Evolutionary conservation across 2,113 vertebrate genomes (phyloP).

Genomic region (Brevimyrus niger): DNA sequence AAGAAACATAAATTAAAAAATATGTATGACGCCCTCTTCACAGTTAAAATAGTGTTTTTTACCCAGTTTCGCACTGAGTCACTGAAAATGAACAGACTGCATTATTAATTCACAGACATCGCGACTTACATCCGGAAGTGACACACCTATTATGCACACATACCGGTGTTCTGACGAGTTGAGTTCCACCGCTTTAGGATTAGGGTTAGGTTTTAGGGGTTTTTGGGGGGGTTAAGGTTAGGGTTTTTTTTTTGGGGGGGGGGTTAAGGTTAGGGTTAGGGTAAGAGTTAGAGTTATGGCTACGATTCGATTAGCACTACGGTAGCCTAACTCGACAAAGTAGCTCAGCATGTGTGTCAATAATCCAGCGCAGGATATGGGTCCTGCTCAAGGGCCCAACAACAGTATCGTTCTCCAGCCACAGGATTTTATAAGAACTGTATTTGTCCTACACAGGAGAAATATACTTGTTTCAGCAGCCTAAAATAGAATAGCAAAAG

Average conservation of each 20-base stretch:
- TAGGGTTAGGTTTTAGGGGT: too few relatives aligned
- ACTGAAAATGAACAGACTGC: neutral
- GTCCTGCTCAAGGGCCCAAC: neutral
- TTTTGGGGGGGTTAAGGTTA: too few relatives aligned
- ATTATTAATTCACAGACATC: neutral
- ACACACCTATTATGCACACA: neutral
- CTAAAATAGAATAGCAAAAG: too few relatives aligned
- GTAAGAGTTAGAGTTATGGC: too few relatives aligned
- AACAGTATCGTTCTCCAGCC: neutral
- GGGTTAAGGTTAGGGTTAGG: too few relatives aligned
- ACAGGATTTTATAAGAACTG: neutral
- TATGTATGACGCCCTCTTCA: neutral
- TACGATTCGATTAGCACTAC: too few relatives aligned
- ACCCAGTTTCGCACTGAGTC: neutral
- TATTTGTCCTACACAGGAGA: too few relatives aligned
- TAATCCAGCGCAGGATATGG: neutral
- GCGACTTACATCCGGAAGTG: neutral
- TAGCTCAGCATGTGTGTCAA: neutral
- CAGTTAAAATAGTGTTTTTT: neutral
- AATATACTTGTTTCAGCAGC: too few relatives aligned
- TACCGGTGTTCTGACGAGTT: too few relatives aligned
- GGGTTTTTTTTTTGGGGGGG: too few relatives aligned
- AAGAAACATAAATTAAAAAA: slow-evolving; percentile 58
- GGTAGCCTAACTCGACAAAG: too few relatives aligned
- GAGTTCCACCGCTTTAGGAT: too few relatives aligned